Conservation (phyloP, 2,888 invertebrate species). For the Brenthis hecate region DNA sequence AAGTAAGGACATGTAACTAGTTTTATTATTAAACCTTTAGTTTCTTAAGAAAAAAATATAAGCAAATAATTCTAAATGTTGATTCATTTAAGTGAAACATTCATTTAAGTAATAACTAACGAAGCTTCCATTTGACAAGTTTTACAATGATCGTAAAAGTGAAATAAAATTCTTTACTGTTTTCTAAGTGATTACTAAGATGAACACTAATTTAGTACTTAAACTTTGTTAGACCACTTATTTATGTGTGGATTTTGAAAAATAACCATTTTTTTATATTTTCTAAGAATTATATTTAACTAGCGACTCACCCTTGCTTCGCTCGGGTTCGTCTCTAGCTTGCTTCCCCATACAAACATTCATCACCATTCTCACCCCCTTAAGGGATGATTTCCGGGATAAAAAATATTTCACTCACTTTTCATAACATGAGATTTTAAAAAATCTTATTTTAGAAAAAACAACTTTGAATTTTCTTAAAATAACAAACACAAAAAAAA, state of each 20-base stretch:
- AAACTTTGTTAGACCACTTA: neutral
- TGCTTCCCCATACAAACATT: no score
- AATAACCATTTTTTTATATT: neutral
- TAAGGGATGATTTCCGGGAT: no score
- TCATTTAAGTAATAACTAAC: neutral
- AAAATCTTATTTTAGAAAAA: no score
- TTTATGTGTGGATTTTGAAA: neutral
- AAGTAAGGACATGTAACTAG: neutral
- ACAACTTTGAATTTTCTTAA: no score
- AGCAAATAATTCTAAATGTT: neutral
- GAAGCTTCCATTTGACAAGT: conserved; percentile 13
- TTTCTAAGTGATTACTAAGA: conserved; percentile 26
- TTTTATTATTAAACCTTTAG: neutral
- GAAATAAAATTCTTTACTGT: conserved; percentile 22
- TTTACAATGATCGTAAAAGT: conserved; percentile 21
- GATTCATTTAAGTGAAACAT: conserved; percentile 3
- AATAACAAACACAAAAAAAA: no score
- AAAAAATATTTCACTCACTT: no score
- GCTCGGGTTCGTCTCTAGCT: no score
- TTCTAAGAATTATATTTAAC: no score
- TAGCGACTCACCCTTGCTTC: no score
- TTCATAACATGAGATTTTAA: no score
- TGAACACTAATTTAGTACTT: neutral
- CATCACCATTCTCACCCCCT: no score
- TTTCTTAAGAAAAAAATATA: neutral